A percentile compares a stretch with the other conserved stretches of the same genome.
Evolutionary conservation across 2,113 vertebrate genomes (phyloP).

Genomic region (Mustelus asterias): DNA sequence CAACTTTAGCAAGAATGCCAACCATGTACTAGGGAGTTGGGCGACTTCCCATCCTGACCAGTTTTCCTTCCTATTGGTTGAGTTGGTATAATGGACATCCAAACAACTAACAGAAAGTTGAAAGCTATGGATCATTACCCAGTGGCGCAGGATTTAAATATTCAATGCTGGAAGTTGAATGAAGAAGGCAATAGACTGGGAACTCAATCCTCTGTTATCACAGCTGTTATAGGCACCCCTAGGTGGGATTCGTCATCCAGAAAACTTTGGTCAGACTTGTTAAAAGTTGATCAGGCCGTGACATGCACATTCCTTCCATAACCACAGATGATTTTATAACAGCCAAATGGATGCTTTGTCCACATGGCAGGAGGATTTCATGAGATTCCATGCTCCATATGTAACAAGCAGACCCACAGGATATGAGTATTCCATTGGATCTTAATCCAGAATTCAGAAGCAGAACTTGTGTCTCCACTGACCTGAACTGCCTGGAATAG

Average conservation of each 20-base stretch:
- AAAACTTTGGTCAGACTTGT: not conserved
- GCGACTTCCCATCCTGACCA: too few species aligned
- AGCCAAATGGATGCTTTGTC: not conserved
- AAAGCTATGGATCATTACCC: too few species aligned
- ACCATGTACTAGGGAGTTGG: not conserved
- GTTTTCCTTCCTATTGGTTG: too few species aligned
- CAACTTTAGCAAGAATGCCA: not conserved
- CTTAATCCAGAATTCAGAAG: not conserved
- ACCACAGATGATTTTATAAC: not conserved
- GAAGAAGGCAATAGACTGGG: too few species aligned
- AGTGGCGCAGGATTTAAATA: too few species aligned
- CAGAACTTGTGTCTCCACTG: not conserved
- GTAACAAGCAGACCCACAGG: not conserved
- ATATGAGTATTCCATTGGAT: not conserved
- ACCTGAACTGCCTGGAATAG: not conserved
- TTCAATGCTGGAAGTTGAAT: too few species aligned
- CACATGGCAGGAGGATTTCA: not conserved
- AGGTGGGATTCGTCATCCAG: too few species aligned
- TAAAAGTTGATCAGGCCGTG: not conserved
- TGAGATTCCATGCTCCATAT: not conserved
- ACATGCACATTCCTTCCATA: not conserved
- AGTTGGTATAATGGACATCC: too few species aligned
- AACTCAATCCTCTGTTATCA: too few species aligned
- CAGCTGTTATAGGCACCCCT: too few species aligned
- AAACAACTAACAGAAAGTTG: too few species aligned